These are phyloP conservation scores for Misgurnus anguillicaudatus DNA, from an alignment of 2,113 vertebrate genomes.

Conservation along the genomic window DNA sequence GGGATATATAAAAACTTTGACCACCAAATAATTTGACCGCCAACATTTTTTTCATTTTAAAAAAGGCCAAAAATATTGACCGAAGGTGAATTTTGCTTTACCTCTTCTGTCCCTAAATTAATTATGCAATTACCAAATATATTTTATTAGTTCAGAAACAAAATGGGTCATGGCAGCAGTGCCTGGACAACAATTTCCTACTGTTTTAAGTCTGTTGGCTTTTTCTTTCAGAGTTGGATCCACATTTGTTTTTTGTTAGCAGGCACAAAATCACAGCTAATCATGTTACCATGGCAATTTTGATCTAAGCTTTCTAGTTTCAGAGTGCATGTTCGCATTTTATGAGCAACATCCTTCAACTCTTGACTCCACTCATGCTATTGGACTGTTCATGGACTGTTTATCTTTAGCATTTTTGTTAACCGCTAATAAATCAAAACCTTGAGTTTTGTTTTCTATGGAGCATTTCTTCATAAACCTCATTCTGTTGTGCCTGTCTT, in stretches of 20 bases:
- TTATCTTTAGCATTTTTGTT: background rate
- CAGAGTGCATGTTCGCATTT: background rate
- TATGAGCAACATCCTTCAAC: background rate
- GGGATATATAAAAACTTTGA: no score
- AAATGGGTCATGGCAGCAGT: background rate
- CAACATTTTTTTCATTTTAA: no score
- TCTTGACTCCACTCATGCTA: slow-evolving; percentile 6
- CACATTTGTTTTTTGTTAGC: slow-evolving; percentile 6
- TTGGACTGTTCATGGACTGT: background rate
- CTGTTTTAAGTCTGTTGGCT: background rate
- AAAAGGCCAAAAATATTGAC: no score
- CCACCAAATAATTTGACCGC: no score
- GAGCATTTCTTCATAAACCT: background rate
- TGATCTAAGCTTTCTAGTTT: slow-evolving; percentile 23
- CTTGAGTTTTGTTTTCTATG: background rate
- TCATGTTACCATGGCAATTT: slow-evolving; percentile 27
- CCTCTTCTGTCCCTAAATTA: no score
- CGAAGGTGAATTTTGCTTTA: no score
- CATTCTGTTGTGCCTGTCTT: background rate
- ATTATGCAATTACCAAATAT: background rate
- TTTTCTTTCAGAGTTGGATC: background rate
- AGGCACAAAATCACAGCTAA: background rate
- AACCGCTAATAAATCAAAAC: background rate
- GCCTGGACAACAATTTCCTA: background rate
- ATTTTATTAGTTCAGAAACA: no score